Evolutionary conservation across 2,888 invertebrate genomes (phyloP).

Genomic region (Calameuta filiformis): DNA sequence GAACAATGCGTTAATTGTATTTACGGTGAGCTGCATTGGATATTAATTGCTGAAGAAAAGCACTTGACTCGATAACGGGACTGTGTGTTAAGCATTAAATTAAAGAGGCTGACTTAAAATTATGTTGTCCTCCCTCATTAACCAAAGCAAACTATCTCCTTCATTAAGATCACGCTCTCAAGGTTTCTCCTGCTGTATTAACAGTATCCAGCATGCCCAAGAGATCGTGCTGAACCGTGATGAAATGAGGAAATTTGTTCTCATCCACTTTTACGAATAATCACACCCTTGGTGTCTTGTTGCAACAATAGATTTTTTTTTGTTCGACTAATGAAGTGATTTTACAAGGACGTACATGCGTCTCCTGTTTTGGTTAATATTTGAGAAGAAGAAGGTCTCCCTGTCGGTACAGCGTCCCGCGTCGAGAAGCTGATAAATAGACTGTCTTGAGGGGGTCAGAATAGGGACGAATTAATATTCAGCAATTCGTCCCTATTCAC

Average conservation of each 20-base stretch:
- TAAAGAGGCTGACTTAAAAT: conserved; percentile 20
- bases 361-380: conserved; percentile 23
- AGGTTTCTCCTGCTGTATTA: conserved; percentile 11
- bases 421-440: neutral
- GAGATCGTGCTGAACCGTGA: conserved; percentile 10
- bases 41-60: neutral
- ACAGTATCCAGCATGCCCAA: conserved; percentile 13
- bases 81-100: neutral
- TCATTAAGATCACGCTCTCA: conserved; percentile 15
- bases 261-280: conserved; percentile 2
- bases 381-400: conserved; percentile 4
- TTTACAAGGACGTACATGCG: conserved; percentile 1
- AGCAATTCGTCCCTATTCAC: neutral
- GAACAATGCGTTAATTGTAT: too few relatives aligned
- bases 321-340: conserved; percentile 14
- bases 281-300: neutral
- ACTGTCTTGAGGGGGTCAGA: neutral
- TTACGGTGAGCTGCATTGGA: neutral
- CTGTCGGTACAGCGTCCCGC: neutral
- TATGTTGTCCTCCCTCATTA: conserved; percentile 24
- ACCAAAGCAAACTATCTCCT: conserved; percentile 13
- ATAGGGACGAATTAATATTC: conserved; percentile 27
- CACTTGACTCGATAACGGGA: neutral
- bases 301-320: neutral
- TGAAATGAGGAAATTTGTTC: conserved; percentile 2